phyloP scores from a whole-genome alignment of 2,113 vertebrate genomes.

The Romanogobio albipinnatus region DNA sequence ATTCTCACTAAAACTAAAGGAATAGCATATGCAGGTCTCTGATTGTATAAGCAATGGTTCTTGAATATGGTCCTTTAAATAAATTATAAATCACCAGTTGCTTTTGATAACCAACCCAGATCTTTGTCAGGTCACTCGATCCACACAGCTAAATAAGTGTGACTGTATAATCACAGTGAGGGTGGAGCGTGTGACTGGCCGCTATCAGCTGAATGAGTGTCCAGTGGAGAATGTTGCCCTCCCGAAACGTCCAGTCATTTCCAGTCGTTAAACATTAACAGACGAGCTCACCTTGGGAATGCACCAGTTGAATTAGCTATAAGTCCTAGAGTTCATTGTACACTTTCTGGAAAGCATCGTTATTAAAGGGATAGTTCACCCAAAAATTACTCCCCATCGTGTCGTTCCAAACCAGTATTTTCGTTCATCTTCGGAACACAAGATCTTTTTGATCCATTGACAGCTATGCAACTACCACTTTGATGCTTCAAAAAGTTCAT shows the following conservation, averaged over 20 bases:
- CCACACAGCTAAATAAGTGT: neutral
- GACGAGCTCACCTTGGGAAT: neutral
- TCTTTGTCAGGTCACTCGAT: neutral
- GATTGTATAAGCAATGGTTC: neutral
- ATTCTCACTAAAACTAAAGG: neutral
- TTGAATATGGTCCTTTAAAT: neutral
- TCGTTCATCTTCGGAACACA: too few species aligned
- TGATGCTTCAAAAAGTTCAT: too few species aligned
- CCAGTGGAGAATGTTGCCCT: neutral
- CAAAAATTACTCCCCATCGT: too few species aligned
- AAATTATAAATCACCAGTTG: neutral
- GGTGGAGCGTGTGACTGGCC: neutral
- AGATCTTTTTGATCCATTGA: too few species aligned
- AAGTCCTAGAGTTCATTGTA: neutral
- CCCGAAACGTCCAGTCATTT: neutral
- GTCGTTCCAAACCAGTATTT: too few species aligned
- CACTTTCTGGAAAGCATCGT: neutral
- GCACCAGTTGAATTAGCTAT: neutral
- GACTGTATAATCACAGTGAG: neutral
- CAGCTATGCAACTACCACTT: too few species aligned
- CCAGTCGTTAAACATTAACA: constrained; percentile 8
- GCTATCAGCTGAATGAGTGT: neutral
- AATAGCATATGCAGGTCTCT: neutral
- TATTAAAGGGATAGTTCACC: neutral
- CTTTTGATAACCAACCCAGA: neutral